Conservation (phyloP, 2,888 invertebrate species). For the Hyppa rectilinea region DNA sequence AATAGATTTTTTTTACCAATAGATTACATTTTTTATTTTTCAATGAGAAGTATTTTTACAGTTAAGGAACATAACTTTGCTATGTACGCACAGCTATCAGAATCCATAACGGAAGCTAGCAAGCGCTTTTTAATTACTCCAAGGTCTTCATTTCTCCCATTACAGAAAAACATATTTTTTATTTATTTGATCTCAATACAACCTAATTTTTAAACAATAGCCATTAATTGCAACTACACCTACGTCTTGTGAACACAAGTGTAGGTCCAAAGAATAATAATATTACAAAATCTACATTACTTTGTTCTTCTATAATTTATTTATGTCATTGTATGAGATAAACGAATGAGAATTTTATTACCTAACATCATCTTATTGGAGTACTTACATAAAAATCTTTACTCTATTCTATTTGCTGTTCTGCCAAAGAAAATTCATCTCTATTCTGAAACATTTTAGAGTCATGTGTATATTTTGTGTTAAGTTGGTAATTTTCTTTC, state of each 20-base stretch:
- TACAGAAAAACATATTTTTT: neutral
- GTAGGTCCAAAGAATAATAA: neutral
- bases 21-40: too few species aligned
- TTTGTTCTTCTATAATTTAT: constrained; percentile 44
- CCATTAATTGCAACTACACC: constrained; percentile 9
- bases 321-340: constrained; percentile 50
- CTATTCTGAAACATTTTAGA: neutral
- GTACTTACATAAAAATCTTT: constrained; percentile 49
- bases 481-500: constrained; percentile 36
- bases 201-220: constrained; percentile 11
- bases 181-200: constrained; percentile 4
- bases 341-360: constrained; percentile 60
- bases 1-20: too few species aligned
- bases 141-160: neutral
- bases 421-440: constrained; percentile 1
- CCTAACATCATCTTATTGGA: constrained; percentile 49
- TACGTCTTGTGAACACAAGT: constrained; percentile 19
- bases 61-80: neutral
- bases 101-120: too few species aligned
- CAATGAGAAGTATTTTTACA: too few species aligned
- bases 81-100: too few species aligned
- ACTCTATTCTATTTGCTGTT: neutral
- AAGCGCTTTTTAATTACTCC: neutral
- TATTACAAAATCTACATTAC: constrained; percentile 37
- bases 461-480: neutral